Conservation (phyloP, 2,113 vertebrate species). For the Colistium nudipinnis region DNA sequence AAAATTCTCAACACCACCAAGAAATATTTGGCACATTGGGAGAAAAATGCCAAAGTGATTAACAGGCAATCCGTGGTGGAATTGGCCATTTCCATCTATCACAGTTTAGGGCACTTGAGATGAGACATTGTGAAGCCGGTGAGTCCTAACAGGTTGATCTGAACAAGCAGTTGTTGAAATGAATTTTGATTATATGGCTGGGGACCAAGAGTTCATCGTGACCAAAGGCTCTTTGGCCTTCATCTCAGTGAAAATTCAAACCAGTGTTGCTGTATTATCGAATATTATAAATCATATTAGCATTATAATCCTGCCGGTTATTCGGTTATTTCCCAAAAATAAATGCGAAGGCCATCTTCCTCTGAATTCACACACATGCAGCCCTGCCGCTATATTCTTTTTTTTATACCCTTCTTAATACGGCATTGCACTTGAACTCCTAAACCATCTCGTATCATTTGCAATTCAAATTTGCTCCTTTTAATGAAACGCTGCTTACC, state of each 20-base stretch:
- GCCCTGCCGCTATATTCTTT: conserved; percentile 8
- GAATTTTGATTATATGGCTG: conserved; percentile 55
- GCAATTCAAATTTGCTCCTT: conserved; percentile 87
- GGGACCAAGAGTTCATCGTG: conserved; percentile 45
- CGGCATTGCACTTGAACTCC: conserved; percentile 75
- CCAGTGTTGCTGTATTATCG: conserved; percentile 37
- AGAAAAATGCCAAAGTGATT: conserved; percentile 85
- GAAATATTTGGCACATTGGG: conserved; percentile 83
- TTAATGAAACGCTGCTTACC: conserved; percentile 84
- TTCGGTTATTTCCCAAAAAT: conserved; percentile 6
- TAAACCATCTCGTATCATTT: conserved; percentile 81
- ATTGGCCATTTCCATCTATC: conserved; percentile 77
- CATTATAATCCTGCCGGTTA: conserved; percentile 29
- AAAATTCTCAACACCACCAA: conserved; percentile 84
- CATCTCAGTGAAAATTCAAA: conserved; percentile 17
- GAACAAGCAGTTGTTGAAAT: conserved; percentile 58
- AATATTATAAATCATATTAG: conserved; percentile 21
- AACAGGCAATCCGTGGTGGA: conserved; percentile 78
- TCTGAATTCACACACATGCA: conserved; percentile 16
- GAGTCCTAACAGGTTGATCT: conserved; percentile 65
- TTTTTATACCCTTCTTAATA: conserved; percentile 61
- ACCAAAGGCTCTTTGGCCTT: conserved; percentile 40
- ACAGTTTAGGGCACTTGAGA: conserved; percentile 70
- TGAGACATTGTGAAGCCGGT: conserved; percentile 61
- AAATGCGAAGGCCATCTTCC: conserved; percentile 3